Percentiles rank a stretch among this genome's conserved stretches.
These are phyloP conservation scores for Echiichthys vipera DNA, from an alignment of 2,797 vertebrate species.

Conservation along the genomic window DNA sequence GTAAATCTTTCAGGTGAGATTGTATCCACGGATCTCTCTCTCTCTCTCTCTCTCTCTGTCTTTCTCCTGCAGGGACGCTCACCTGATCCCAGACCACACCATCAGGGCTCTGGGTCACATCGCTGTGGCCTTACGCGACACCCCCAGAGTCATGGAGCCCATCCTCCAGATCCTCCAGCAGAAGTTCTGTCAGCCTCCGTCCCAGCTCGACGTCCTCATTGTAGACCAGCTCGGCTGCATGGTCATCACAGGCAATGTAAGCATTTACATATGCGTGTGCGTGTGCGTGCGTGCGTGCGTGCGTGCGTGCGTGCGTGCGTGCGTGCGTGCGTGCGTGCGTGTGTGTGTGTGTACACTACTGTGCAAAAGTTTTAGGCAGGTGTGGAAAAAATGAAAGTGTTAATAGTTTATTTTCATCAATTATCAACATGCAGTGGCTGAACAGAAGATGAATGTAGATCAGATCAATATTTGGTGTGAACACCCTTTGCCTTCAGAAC, in stretches of 20 bases:
- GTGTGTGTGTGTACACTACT: too few species aligned
- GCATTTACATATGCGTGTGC: slow-evolving; percentile 42
- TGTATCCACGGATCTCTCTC: not conserved
- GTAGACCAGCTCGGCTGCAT: slow-evolving; percentile 98
- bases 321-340: too few species aligned
- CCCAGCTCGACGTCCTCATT: slow-evolving; percentile 96
- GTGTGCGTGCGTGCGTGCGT: too few species aligned
- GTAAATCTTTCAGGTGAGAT: not conserved
- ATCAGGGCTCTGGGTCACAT: slow-evolving; percentile 97
- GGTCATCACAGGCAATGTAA: slow-evolving; percentile 98
- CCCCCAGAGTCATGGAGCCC: slow-evolving; percentile 97
- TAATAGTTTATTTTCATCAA: too few species aligned
- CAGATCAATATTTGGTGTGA: too few species aligned
- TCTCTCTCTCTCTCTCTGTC: not conserved
- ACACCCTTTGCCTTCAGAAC: too few species aligned
- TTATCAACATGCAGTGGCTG: too few species aligned
- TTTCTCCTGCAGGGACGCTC: slow-evolving; percentile 91
- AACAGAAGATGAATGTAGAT: too few species aligned
- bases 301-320: too few species aligned
- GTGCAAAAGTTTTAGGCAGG: too few species aligned
- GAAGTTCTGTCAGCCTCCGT: slow-evolving; percentile 98
- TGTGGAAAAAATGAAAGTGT: too few species aligned
- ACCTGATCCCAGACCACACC: slow-evolving; percentile 97
- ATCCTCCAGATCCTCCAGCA: slow-evolving; percentile 99
- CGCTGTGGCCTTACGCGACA: slow-evolving; percentile 94